phyloP scores from a whole-genome alignment of 2,113 vertebrate genomes.

The Bufo bufo region DNA sequence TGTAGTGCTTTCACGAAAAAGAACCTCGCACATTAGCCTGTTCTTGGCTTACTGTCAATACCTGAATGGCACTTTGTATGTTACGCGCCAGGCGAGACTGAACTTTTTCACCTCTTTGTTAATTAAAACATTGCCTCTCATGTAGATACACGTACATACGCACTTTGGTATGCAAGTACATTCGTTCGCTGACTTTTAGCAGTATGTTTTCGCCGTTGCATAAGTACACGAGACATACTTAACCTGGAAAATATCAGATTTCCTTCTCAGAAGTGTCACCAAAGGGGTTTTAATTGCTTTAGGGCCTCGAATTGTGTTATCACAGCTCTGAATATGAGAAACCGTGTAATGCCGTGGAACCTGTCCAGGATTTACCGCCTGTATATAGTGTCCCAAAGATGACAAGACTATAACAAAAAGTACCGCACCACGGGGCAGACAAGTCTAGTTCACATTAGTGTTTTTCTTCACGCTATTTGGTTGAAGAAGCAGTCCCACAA shows the following conservation, averaged over 20 bases:
- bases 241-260: conserved; percentile 46
- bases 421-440: neutral
- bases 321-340: neutral
- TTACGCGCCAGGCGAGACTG: conserved; percentile 33
- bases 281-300: conserved; percentile 19
- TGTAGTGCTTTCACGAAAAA: conserved; percentile 36
- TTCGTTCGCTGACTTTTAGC: neutral
- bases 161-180: conserved; percentile 39
- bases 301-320: neutral
- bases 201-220: neutral
- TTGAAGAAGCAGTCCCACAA: too few species aligned
- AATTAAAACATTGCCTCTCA: conserved; percentile 54
- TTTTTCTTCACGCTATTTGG: neutral
- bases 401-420: neutral
- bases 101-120: conserved; percentile 57
- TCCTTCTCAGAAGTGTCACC: conserved; percentile 21
- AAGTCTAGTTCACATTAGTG: neutral
- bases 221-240: conserved; percentile 12
- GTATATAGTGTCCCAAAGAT: neutral
- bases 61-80: conserved; percentile 41
- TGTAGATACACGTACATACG: conserved; percentile 45
- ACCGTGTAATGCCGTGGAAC: neutral
- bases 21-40: conserved; percentile 41
- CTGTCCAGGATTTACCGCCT: neutral
- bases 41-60: conserved; percentile 53